Conservation (phyloP, 2,888 invertebrate genomes). For the Limenitis camilla region DNA sequence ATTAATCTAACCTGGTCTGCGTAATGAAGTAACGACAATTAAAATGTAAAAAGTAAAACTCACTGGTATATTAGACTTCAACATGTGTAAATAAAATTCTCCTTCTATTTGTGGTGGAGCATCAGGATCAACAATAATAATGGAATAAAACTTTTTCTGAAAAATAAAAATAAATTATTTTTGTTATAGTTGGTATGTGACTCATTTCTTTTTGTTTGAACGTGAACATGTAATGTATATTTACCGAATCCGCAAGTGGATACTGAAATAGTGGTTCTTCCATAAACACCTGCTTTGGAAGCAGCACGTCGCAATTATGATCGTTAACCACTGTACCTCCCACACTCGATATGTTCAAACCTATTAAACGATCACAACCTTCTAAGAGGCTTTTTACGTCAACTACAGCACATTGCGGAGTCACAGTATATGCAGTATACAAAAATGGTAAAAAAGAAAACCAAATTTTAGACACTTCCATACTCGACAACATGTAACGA, state of each 20-base stretch:
- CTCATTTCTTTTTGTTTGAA: too few species aligned
- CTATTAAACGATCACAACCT: conserved; percentile 54
- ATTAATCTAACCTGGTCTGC: neutral
- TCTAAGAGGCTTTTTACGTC: conserved; percentile 55
- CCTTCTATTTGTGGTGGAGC: conserved; percentile 61
- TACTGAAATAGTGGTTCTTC: conserved; percentile 65
- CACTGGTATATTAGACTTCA: conserved; percentile 68
- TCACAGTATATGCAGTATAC: too few species aligned
- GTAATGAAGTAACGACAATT: too few species aligned
- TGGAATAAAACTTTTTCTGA: conserved; percentile 68
- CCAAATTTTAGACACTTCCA: too few species aligned
- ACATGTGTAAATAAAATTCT: conserved; percentile 65
- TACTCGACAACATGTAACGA: too few species aligned
- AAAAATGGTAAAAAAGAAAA: too few species aligned
- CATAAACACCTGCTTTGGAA: conserved; percentile 63
- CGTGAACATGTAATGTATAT: too few species aligned
- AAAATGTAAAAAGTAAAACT: conserved; percentile 29
- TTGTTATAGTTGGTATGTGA: too few species aligned
- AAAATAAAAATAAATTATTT: conserved; percentile 20
- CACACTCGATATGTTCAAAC: conserved; percentile 56
- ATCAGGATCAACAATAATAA: conserved; percentile 67
- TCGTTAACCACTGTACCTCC: conserved; percentile 65
- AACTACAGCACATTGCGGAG: too few species aligned
- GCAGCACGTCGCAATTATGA: conserved; percentile 62
- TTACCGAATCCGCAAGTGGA: conserved; percentile 53